Evolutionary conservation across 2,888 invertebrate species (phyloP).

Genomic region (Acronicta psi): DNA sequence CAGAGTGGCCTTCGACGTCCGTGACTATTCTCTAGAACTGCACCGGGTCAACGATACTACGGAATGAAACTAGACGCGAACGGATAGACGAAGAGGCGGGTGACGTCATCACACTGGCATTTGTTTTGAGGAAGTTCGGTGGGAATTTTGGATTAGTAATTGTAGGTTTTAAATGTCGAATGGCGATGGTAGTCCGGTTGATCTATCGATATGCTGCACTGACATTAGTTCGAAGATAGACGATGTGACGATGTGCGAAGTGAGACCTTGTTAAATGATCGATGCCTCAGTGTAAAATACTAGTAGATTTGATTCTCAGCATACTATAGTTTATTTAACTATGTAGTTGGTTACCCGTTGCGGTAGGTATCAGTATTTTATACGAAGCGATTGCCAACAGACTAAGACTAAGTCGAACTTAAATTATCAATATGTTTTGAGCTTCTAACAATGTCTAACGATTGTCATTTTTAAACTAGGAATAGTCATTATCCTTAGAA

Average conservation of each 20-base stretch:
- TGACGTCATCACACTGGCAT: conserved; percentile 45
- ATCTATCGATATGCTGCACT: background rate
- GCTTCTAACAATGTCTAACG: no score
- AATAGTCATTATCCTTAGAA: no score
- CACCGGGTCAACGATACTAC: conserved; percentile 45
- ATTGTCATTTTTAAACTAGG: no score
- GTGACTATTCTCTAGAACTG: conserved; percentile 45
- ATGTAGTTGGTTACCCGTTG: no score
- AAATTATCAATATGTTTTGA: no score
- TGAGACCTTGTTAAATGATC: background rate
- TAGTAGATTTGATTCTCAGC: no score
- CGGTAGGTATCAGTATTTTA: no score
- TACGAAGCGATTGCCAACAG: no score
- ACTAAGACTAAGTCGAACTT: no score
- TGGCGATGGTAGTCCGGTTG: background rate
- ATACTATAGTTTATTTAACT: no score
- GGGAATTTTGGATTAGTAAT: conserved; percentile 30
- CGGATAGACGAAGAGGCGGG: conserved; percentile 24
- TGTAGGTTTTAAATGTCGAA: conserved; percentile 6
- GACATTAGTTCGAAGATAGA: background rate
- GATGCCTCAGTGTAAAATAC: background rate
- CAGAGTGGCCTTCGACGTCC: conserved; percentile 51
- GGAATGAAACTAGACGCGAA: conserved; percentile 26
- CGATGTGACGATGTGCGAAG: no score
- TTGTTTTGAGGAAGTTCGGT: conserved; percentile 38